phyloP scores from a whole-genome alignment of 53 echinoderm and acorn worm genomes.

The Patiria pectinifera region DNA sequence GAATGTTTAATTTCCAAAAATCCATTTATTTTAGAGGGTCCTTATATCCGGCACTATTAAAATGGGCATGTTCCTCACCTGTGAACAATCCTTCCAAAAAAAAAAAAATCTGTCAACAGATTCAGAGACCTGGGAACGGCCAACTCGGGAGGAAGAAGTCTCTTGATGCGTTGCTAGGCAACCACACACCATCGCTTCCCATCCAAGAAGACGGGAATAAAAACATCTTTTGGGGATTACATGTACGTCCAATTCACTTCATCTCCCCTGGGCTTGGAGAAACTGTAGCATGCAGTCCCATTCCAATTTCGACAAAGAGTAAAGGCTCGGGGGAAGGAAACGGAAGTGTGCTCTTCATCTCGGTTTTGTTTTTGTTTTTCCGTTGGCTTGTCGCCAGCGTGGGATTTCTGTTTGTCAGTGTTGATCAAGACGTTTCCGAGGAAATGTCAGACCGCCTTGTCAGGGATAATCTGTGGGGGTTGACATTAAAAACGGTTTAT shows the following conservation, averaged over 20 bases:
- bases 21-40: neutral
- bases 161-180: constrained; percentile 10
- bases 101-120: neutral
- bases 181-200: constrained; percentile 2
- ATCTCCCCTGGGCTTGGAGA: neutral
- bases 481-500: neutral
- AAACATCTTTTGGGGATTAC: neutral
- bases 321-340: neutral
- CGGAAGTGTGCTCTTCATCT: neutral
- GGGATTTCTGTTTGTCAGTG: neutral
- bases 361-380: neutral
- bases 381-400: neutral
- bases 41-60: neutral
- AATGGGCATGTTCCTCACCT: neutral
- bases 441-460: neutral
- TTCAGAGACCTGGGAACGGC: neutral
- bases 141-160: neutral
- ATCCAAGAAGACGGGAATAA: neutral
- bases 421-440: neutral
- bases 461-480: neutral
- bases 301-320: neutral
- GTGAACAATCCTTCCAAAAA: neutral
- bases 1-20: neutral
- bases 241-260: neutral
- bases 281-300: neutral